Percentiles rank a stretch among this genome's conserved stretches.
phyloP scores from a whole-genome alignment of 2,113 vertebrate species.

The Andinoacara biseriatus region DNA sequence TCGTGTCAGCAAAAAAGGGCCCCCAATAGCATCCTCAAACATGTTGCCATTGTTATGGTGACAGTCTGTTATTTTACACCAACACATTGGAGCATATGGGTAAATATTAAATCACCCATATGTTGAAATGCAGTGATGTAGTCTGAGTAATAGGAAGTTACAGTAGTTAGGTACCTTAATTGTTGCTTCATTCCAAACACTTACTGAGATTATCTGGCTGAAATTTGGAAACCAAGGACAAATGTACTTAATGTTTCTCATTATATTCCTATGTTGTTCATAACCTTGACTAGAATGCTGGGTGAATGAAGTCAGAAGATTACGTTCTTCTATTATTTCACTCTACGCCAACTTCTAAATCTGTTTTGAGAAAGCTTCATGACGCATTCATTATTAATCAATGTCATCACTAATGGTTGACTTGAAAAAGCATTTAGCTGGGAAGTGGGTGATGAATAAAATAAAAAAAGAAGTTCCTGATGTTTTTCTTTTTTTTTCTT shows the following conservation, averaged over 20 bases:
- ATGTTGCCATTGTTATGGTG: background rate
- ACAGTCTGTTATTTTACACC: background rate
- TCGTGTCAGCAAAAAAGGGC: background rate
- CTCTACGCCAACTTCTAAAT: background rate
- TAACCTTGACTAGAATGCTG: background rate
- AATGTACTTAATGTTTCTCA: background rate
- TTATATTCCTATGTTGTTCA: background rate
- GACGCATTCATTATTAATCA: background rate
- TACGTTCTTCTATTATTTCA: background rate
- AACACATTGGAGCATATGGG: too few species aligned
- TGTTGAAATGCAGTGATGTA: background rate
- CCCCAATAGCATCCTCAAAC: background rate
- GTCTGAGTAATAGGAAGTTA: background rate
- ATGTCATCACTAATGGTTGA: background rate
- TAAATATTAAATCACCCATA: background rate
- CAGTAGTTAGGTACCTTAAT: background rate
- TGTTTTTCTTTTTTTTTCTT: accelerated
- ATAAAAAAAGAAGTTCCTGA: background rate
- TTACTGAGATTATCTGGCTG: background rate
- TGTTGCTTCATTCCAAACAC: background rate
- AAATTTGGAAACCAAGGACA: background rate
- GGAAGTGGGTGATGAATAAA: background rate
- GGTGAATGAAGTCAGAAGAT: background rate
- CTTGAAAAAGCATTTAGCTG: background rate
- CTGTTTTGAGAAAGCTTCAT: slow-evolving; percentile 1